These are phyloP conservation scores for Carcinoscorpius rotundicauda DNA, from an alignment of 1,140 invertebrate species.

Conservation along the genomic window DNA sequence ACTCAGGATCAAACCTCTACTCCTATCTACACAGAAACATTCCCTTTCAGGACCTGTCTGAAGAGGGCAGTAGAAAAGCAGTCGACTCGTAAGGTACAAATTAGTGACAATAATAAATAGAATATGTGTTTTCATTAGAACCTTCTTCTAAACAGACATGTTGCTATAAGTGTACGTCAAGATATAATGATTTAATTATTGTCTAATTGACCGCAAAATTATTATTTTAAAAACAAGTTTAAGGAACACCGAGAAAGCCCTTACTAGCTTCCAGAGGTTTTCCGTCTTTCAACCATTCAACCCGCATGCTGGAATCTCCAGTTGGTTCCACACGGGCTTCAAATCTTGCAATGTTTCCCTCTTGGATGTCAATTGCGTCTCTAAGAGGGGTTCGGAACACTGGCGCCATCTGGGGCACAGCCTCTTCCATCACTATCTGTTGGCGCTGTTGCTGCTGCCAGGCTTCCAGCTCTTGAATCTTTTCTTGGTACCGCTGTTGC, in stretches of 20 bases:
- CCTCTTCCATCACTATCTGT: constrained; percentile 14
- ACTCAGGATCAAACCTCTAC: too few relatives aligned
- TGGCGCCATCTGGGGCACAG: constrained; percentile 36
- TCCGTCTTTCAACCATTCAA: constrained; percentile 94
- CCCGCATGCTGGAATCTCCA: constrained; percentile 76
- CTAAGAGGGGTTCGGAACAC: constrained; percentile 83
- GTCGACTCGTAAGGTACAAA: too few relatives aligned
- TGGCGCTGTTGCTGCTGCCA: constrained; percentile 37
- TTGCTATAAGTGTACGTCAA: too few relatives aligned
- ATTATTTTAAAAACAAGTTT: too few relatives aligned
- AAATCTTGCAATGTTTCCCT: constrained; percentile 90
- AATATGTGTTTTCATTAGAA: too few relatives aligned
- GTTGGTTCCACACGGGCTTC: constrained; percentile 87
- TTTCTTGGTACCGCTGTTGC: constrained; percentile 84
- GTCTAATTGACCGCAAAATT: too few relatives aligned
- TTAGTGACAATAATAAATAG: too few relatives aligned
- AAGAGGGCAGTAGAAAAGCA: too few relatives aligned
- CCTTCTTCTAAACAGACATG: too few relatives aligned
- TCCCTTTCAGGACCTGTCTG: too few relatives aligned
- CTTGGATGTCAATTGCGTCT: constrained; percentile 66
- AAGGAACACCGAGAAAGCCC: constrained; percentile 18
- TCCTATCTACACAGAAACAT: too few relatives aligned
- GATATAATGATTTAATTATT: too few relatives aligned
- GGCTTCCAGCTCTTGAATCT: constrained; percentile 83
- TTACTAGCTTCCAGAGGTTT: constrained; percentile 72